Conservation (phyloP, 2,888 invertebrate genomes). For the Drosophila longiperda region DNA sequence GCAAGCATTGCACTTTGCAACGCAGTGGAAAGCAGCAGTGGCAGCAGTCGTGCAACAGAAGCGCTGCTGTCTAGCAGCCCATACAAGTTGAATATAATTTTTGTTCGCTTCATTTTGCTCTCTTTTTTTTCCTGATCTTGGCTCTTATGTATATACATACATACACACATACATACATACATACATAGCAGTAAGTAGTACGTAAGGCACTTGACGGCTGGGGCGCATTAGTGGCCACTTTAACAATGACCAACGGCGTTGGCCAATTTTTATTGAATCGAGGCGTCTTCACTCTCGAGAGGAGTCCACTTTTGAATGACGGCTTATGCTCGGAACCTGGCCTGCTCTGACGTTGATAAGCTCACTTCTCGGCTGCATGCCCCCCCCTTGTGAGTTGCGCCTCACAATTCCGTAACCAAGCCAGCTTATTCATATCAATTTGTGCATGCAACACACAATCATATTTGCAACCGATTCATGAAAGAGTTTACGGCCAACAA, state of each 20-base stretch:
- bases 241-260: slow-evolving; percentile 65
- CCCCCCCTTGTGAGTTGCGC: not conserved
- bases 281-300: slow-evolving; percentile 34
- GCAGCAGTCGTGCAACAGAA: not conserved
- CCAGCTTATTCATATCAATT: not conserved
- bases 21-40: not conserved
- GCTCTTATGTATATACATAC: slow-evolving; percentile 39
- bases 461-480: not conserved
- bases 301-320: slow-evolving; percentile 24
- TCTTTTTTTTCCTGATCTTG: slow-evolving; percentile 31
- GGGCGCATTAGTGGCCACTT: slow-evolving; percentile 68
- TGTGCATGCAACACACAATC: not conserved
- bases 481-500: not conserved
- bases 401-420: not conserved
- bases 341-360: slow-evolving; percentile 48
- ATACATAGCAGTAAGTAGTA: slow-evolving; percentile 23
- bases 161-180: slow-evolving; percentile 35
- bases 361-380: slow-evolving; percentile 4
- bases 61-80: slow-evolving; percentile 7
- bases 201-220: slow-evolving; percentile 59
- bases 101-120: slow-evolving; percentile 21
- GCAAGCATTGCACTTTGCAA: slow-evolving; percentile 51
- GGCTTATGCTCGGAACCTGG: slow-evolving; percentile 27
- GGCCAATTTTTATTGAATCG: slow-evolving; percentile 75
- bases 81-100: slow-evolving; percentile 27